Evolutionary conservation across 2,888 invertebrate genomes (phyloP).

Genomic region (Acronicta alni): DNA sequence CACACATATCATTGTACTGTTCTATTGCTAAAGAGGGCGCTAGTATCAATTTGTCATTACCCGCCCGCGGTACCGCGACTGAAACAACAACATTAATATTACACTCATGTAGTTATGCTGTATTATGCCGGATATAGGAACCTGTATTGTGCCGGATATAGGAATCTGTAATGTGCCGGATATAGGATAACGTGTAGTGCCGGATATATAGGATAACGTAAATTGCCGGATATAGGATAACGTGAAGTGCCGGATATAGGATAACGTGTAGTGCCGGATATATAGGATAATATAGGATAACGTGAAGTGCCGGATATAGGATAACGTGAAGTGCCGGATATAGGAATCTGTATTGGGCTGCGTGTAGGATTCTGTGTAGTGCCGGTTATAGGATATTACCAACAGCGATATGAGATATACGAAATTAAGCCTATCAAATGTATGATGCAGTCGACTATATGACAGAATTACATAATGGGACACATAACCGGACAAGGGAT

Average conservation of each 20-base stretch:
- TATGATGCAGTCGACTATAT: too few species aligned
- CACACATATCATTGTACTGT: conserved; percentile 55
- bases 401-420: too few species aligned
- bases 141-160: neutral
- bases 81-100: conserved; percentile 10
- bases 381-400: too few species aligned
- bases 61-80: conserved; percentile 41
- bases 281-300: neutral
- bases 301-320: too few species aligned
- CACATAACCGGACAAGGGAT: too few species aligned
- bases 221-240: neutral
- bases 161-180: neutral
- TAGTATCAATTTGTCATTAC: conserved; percentile 60
- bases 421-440: too few species aligned
- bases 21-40: conserved; percentile 50
- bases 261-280: neutral
- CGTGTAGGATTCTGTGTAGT: neutral
- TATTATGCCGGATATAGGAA: neutral
- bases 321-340: too few species aligned
- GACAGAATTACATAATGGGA: too few species aligned
- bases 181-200: neutral
- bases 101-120: neutral
- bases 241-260: neutral
- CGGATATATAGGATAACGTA: neutral
- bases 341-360: too few species aligned